Base-by-base conservation (phyloP, 2,888 invertebrate genomes). In the Ormia ochracea region DNA sequence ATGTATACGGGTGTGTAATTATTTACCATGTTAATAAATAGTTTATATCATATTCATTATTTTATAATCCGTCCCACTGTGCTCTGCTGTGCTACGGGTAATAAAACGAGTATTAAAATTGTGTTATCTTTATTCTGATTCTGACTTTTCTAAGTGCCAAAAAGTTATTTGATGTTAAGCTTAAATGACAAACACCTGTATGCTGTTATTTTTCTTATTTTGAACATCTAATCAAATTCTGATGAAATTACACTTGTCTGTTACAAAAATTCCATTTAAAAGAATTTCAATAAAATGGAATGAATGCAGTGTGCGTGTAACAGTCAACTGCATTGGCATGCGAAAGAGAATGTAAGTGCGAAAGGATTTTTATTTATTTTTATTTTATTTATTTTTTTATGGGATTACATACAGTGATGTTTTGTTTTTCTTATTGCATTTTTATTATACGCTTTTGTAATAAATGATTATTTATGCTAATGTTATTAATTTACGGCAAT, bases 391-490 rank as follows among this genome's bases (percentile, higher is more conserved):
- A 68, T 65, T 68, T 68, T n/a, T 54, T 68, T 36, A 68, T 75
- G 14, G 59, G 68, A 68, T 66, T 58, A 69, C 38, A 38, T 58
- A 36, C 38, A 38, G 28, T 69, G 4, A 45, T 14, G 21, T 33
- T 33, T 14, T 41, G 33, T 9, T 33, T 36, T n/a, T 36, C 6
- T 61, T 23, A 19, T 33, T 52, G 45, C 43, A 45, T 38, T 36
- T 45, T 61, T 61, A 50, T 59, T 58, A 38, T 58, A 65, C 36
- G 14, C 10, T 59, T 50, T 38, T 70, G 28, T 45, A 19, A 69
- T 78, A 74, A 78, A 74, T 69, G 73, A 69, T 69, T 73, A 74
- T 74, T 78, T 70, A 78, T 78, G 78, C 50, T 78, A 78, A 78
- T 74, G 63, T 36, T 58, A 48, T 58, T 61, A 74, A 74, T 78